Base-by-base conservation (phyloP, 2,113 vertebrate genomes). In the Zosterops lateralis region DNA sequence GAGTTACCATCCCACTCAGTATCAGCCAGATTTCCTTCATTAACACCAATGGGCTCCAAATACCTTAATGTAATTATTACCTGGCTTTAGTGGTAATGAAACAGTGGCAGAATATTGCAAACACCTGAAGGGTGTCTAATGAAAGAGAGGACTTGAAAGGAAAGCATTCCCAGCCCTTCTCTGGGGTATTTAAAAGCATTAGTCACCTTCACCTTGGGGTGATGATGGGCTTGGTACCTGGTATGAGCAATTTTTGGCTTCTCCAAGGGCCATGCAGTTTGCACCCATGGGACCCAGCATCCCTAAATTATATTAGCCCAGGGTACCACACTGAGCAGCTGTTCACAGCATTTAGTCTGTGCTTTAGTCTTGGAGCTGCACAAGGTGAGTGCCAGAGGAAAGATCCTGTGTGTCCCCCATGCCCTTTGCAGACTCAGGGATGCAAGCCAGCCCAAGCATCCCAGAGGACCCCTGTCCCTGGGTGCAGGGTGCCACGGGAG, bases 51-150 rank as follows among this genome's bases (percentile, higher is more conserved):
- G 95, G 97, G 96, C 96, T 97, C 89, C 97, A 96, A 97, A 96
- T 93, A 95, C 97, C 97, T 97, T 95, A 90, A 68, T 66, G 67
- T 95, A 58, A 87, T 95, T 95, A 89, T 94, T 97, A 95, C 93
- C 95, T 85, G 91, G 80, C 95, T 96, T 97, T 98, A 98, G 98
- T 97, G 97, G 96, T 86, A 96, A 96, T 65, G 94, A 95, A 97
- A 97, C 66, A 53, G 93, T 90, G 73, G 93, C 94, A 95, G 97
- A 96, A 97, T 95, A 97, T 95, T 89, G 96, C 94, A 79, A 96
- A 97, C 95, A 94, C 95, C 96, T 97, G 96, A 96, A 98, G 97
- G 97, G 97, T 97, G 96, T 98, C 97, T 97, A 97, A 98, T 97
- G 96, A 95, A 40, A 91, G 95, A 90, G 60, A 89, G 32, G n/a